Evolutionary conservation across 2,888 invertebrate species (phyloP).

Genomic region (Rhagium mordax): DNA sequence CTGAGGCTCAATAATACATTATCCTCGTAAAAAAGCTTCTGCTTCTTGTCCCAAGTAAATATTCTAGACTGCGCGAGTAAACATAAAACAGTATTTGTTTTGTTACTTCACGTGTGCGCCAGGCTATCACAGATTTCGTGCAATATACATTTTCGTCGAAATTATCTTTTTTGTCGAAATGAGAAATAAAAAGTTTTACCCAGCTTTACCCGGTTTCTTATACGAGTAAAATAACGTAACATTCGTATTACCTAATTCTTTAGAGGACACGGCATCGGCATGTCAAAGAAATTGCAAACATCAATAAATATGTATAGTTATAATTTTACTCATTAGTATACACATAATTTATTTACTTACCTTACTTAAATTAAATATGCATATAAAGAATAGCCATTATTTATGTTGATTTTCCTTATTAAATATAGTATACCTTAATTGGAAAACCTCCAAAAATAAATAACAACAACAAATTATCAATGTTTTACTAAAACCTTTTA

Average conservation of each 20-base stretch:
- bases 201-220: neutral
- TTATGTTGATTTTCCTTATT: too few species aligned
- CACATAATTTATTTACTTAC: too few species aligned
- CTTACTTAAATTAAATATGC: too few species aligned
- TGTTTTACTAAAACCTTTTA: too few species aligned
- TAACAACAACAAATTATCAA: too few species aligned
- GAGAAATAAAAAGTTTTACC: slow-evolving; percentile 3
- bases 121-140: slow-evolving; percentile 55
- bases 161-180: slow-evolving; percentile 18
- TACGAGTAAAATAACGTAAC: neutral
- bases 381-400: too few species aligned
- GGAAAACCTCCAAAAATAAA: too few species aligned
- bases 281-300: too few species aligned
- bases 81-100: slow-evolving; percentile 57
- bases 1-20: slow-evolving; percentile 53
- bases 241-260: neutral
- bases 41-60: slow-evolving; percentile 53
- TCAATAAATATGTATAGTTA: too few species aligned
- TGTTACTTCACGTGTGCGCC: slow-evolving; percentile 52
- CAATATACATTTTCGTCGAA: slow-evolving; percentile 48
- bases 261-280: neutral
- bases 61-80: slow-evolving; percentile 47
- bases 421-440: too few species aligned
- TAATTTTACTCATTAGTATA: too few species aligned
- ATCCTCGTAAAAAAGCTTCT: slow-evolving; percentile 51